Conservation (phyloP, 1,140 invertebrate species). For the Rhopalosiphum padi region DNA sequence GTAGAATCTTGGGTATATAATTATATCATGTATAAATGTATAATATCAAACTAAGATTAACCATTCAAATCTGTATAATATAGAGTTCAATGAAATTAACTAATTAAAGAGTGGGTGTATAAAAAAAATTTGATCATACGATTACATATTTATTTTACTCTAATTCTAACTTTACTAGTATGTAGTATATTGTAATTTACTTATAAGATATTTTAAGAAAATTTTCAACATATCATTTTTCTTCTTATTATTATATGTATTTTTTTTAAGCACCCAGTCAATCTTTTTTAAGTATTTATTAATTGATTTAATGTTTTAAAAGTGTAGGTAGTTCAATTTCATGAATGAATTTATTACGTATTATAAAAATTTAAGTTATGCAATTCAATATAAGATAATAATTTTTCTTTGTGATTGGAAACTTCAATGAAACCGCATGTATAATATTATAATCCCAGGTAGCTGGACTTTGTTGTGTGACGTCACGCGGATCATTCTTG, state of each 20-base stretch:
- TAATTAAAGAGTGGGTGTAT: not conserved
- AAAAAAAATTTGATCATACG: not conserved
- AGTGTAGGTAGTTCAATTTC: not conserved
- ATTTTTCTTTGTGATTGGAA: not conserved
- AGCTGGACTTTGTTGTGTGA: slow-evolving; percentile 22
- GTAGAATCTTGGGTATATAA: not conserved
- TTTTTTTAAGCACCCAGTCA: not conserved
- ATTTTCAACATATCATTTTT: not conserved
- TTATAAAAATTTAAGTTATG: not conserved
- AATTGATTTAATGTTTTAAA: not conserved
- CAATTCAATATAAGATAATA: not conserved
- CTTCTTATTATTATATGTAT: not conserved
- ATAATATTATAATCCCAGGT: slow-evolving; percentile 18
- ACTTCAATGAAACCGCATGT: not conserved
- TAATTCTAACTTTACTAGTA: not conserved
- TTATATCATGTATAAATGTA: not conserved
- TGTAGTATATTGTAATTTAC: not conserved
- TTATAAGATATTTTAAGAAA: not conserved
- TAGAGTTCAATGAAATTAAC: too few species aligned
- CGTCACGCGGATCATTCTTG: slow-evolving; percentile 25
- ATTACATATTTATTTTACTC: not conserved
- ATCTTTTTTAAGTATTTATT: not conserved
- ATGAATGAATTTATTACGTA: not conserved
- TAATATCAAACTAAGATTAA: not conserved
- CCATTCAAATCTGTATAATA: too few species aligned